Conservation (phyloP, 1,140 invertebrate genomes). For the Plutomurus gul region DNA sequence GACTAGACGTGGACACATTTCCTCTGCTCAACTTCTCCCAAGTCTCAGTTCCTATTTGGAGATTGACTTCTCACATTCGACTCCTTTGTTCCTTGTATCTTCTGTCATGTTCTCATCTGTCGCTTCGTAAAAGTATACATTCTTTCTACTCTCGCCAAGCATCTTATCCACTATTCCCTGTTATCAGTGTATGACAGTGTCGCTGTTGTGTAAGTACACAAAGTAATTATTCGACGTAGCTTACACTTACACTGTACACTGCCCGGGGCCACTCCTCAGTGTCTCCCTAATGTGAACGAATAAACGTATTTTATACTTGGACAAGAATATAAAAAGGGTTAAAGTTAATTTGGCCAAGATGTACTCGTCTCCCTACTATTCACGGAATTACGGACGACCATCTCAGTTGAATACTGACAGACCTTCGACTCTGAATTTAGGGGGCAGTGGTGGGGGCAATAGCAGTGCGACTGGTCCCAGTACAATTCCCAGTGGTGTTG, state of each 20-base stretch:
- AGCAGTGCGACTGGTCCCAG: background rate
- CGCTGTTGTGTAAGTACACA: no score
- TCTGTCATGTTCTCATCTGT: background rate
- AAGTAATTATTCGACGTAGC: no score
- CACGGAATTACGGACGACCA: constrained; percentile 23
- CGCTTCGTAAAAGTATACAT: background rate
- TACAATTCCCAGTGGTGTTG: background rate
- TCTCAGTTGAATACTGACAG: constrained; percentile 32
- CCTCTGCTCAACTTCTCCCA: background rate
- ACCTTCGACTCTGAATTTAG: constrained; percentile 41
- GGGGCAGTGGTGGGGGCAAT: constrained; percentile 3
- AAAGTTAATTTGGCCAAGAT: background rate
- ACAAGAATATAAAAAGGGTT: background rate
- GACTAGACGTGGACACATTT: background rate
- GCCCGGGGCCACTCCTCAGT: no score
- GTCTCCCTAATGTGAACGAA: background rate
- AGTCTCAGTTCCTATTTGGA: background rate
- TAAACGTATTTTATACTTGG: background rate
- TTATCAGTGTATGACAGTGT: no score
- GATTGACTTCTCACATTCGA: background rate
- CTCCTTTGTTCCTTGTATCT: background rate
- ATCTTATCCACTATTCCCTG: no score
- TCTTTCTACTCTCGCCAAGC: no score
- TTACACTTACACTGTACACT: no score
- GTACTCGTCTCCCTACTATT: constrained; percentile 40